Conservation (phyloP, 2,113 vertebrate genomes). For the Oncorhynchus gorbuscha region DNA sequence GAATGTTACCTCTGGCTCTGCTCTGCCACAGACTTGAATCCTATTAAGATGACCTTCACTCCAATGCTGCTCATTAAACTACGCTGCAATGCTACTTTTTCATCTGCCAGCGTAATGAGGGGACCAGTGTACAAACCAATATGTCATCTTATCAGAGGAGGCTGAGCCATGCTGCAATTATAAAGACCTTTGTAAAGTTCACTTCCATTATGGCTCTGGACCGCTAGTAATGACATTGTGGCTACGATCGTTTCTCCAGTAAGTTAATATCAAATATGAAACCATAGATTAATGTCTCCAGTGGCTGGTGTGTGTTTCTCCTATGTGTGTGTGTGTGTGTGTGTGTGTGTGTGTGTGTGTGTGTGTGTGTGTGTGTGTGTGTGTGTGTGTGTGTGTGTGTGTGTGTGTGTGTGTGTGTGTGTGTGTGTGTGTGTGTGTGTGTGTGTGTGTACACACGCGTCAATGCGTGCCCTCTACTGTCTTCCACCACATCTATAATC, state of each 20-base stretch:
- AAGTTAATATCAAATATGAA: slow-evolving; percentile 74
- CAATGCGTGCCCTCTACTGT: slow-evolving; percentile 51
- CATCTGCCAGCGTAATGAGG: slow-evolving; percentile 71
- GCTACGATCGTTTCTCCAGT: slow-evolving; percentile 65
- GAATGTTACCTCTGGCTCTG: slow-evolving; percentile 71
- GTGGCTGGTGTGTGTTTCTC: slow-evolving; percentile 49
- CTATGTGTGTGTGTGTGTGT: slow-evolving; percentile 39
- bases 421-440: slow-evolving; percentile 32
- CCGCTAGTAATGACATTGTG: slow-evolving; percentile 74
- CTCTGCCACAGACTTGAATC: slow-evolving; percentile 66
- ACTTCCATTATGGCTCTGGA: slow-evolving; percentile 74
- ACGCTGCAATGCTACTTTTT: slow-evolving; percentile 71
- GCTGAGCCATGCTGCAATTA: slow-evolving; percentile 68
- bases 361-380: slow-evolving; percentile 33
- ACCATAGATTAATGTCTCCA: slow-evolving; percentile 65
- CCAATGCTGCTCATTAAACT: slow-evolving; percentile 66
- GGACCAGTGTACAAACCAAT: slow-evolving; percentile 69
- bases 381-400: slow-evolving; percentile 34
- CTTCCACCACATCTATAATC: slow-evolving; percentile 67
- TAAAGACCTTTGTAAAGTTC: slow-evolving; percentile 77
- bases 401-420: slow-evolving; percentile 37
- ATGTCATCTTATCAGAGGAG: slow-evolving; percentile 68
- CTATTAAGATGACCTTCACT: slow-evolving; percentile 79
- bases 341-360: slow-evolving; percentile 41
- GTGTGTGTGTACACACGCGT: slow-evolving; percentile 30